A percentile compares a stretch with the other conserved stretches of the same genome.
phyloP scores from a whole-genome alignment of 2,888 invertebrate genomes.

The Anorthoa munda region DNA sequence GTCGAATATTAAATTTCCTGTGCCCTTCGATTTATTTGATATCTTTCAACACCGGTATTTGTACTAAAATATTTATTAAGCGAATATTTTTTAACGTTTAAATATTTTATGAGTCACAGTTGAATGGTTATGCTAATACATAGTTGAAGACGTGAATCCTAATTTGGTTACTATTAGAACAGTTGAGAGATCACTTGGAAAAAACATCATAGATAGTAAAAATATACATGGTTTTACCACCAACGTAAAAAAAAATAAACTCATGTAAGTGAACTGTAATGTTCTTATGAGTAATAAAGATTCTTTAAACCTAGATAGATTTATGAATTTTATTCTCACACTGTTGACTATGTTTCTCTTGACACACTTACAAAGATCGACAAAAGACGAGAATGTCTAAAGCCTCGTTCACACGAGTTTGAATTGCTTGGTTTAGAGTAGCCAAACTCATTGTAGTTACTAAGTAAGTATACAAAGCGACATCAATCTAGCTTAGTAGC shows the following conservation, averaged over 20 bases:
- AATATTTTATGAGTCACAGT: background rate
- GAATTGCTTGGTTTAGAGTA: background rate
- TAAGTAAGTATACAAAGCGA: background rate
- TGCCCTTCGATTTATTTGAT: constrained; percentile 21
- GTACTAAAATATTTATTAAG: constrained; percentile 8
- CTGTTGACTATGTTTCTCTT: background rate
- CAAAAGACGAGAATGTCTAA: background rate
- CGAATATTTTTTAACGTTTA: background rate
- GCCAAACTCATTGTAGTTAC: background rate
- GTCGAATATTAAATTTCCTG: constrained; percentile 16
- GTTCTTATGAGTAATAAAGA: too few species aligned
- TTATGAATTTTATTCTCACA: background rate
- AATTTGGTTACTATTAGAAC: constrained; percentile 1
- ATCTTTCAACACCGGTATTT: constrained; percentile 5
- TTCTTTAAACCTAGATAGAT: too few species aligned
- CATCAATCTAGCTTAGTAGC: constrained; percentile 8
- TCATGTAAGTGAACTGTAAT: too few species aligned
- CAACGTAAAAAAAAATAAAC: too few species aligned
- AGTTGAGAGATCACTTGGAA: background rate
- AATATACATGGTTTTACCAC: too few species aligned
- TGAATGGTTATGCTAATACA: background rate
- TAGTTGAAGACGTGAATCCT: background rate
- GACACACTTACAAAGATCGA: background rate
- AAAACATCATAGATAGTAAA: background rate
- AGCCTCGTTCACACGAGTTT: background rate